Conservation (phyloP, 2,888 invertebrate genomes). For the Heterodera filipjevi region DNA sequence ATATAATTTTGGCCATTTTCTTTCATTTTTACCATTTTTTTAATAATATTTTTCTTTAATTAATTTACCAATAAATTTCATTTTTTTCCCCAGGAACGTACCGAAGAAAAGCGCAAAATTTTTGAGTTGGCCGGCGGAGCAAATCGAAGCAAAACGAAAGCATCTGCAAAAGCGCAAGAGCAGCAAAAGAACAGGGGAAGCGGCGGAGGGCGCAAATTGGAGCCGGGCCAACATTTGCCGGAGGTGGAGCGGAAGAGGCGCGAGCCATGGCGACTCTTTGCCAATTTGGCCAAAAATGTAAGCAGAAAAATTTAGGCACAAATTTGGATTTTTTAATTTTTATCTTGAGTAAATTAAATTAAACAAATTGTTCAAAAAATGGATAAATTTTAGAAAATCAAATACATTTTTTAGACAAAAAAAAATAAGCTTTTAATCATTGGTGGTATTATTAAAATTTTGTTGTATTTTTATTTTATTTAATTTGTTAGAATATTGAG, state of each 20-base stretch:
- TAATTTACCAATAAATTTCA: background rate
- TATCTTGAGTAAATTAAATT: no score
- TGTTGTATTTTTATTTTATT: no score
- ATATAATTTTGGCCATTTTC: no score
- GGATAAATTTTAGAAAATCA: no score
- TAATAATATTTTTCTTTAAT: no score
- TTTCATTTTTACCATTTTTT: no score
- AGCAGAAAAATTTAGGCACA: background rate
- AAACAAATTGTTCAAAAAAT: no score
- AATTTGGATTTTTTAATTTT: no score
- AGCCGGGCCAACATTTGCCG: slow-evolving; percentile 51
- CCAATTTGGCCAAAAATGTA: slow-evolving; percentile 26
- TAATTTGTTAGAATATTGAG: no score
- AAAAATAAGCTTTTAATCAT: no score
- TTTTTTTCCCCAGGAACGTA: slow-evolving; percentile 74
- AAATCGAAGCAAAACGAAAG: slow-evolving; percentile 42
- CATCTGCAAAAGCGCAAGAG: slow-evolving; percentile 18
- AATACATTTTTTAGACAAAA: no score
- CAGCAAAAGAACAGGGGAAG: slow-evolving; percentile 39
- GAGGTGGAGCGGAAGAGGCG: slow-evolving; percentile 52
- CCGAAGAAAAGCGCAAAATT: slow-evolving; percentile 89
- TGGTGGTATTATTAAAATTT: no score
- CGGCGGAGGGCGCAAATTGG: slow-evolving; percentile 12
- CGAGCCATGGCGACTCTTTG: slow-evolving; percentile 61
- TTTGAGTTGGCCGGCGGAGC: slow-evolving; percentile 79